phyloP scores from a whole-genome alignment of 2,888 invertebrate genomes.

The Lasioglossum figueresi region DNA sequence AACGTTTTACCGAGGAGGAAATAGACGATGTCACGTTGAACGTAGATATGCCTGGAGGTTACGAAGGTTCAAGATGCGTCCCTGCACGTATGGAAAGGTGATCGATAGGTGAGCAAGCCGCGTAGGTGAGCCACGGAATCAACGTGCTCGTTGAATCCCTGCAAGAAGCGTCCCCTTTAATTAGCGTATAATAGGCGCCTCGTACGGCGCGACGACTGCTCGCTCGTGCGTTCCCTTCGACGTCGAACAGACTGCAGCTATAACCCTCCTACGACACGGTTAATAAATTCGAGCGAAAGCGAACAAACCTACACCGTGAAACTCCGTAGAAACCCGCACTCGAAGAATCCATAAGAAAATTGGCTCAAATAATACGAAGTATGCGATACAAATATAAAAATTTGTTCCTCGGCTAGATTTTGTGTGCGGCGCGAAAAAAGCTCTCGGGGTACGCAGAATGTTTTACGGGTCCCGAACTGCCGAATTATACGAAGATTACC shows the following conservation, averaged over 20 bases:
- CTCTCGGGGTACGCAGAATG: not conserved
- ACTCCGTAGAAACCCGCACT: not conserved
- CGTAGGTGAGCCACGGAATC: slow-evolving; percentile 42
- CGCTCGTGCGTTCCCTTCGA: slow-evolving; percentile 34
- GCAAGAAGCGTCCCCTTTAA: slow-evolving; percentile 68
- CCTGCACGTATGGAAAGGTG: slow-evolving; percentile 19
- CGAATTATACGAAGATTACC: slow-evolving; percentile 22
- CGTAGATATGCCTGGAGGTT: not conserved
- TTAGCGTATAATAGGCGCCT: slow-evolving; percentile 74
- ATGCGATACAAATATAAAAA: not conserved
- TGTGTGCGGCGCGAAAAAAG: not conserved
- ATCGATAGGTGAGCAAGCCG: slow-evolving; percentile 42
- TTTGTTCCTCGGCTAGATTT: not conserved
- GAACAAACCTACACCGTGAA: not conserved
- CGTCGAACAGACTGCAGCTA: not conserved
- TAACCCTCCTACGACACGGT: not conserved
- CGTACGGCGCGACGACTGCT: slow-evolving; percentile 54
- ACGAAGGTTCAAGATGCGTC: not conserved
- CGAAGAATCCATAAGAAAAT: not conserved
- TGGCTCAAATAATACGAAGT: not conserved
- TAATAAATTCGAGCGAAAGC: not conserved
- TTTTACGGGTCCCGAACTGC: slow-evolving; percentile 6
- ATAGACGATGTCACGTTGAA: not conserved
- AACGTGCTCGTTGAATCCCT: slow-evolving; percentile 23
- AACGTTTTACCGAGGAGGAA: not conserved